A percentile compares a stretch with the other conserved stretches of the same genome.
Conservation (phyloP, 2,113 vertebrate species). For the Myxocyprinus asiaticus region DNA sequence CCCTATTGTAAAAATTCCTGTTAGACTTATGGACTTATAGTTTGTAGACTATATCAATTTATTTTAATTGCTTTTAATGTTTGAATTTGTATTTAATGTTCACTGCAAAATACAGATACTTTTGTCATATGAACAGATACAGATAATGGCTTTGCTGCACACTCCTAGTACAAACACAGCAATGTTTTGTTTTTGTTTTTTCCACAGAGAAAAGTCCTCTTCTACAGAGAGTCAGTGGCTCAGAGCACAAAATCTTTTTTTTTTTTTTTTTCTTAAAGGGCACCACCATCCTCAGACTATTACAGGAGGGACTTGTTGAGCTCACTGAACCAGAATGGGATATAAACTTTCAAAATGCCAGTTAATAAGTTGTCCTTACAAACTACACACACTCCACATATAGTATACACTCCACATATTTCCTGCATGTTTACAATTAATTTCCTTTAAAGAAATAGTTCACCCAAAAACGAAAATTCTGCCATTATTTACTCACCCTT, state of each 20-base stretch:
- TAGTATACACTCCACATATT: not conserved
- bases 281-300: conserved; percentile 22
- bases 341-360: conserved; percentile 43
- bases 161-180: not conserved
- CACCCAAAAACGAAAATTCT: too few species aligned
- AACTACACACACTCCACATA: not conserved
- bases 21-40: too few species aligned
- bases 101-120: too few species aligned
- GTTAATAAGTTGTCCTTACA: conserved; percentile 22
- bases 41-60: too few species aligned
- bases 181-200: not conserved
- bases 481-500: too few species aligned
- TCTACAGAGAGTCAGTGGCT: not conserved
- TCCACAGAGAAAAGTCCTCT: not conserved
- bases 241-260: not conserved
- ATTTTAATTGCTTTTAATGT: too few species aligned
- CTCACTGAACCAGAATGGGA: conserved; percentile 38
- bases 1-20: too few species aligned
- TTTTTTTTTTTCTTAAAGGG: conserved; percentile 17
- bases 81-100: too few species aligned
- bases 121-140: too few species aligned
- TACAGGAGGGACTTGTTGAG: conserved; percentile 26
- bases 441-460: conserved; percentile 31
- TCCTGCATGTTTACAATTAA: conserved; percentile 34
- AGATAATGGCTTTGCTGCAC: too few species aligned